Evolutionary conservation across 2,888 invertebrate species (phyloP).

Genomic region (Diadegma fenestrale): DNA sequence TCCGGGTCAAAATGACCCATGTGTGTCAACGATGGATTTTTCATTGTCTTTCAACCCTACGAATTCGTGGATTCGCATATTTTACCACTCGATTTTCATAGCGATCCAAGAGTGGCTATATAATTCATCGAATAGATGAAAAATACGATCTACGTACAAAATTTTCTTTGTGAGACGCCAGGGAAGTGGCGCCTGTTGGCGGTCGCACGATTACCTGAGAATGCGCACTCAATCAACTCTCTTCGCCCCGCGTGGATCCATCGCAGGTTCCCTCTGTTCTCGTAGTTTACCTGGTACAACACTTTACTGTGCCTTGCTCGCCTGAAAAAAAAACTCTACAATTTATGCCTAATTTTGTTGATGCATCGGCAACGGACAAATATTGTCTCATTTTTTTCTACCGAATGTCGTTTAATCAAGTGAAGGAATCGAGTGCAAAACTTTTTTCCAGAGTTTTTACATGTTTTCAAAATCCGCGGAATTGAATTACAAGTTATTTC

Average conservation of each 20-base stretch:
- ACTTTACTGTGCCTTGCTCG: background rate
- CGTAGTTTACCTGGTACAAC: background rate
- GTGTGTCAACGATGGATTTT: background rate
- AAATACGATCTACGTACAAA: slow-evolving; percentile 1
- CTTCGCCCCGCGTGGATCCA: slow-evolving; percentile 27
- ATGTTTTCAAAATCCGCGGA: background rate
- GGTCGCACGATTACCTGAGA: slow-evolving; percentile 75
- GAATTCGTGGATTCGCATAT: background rate
- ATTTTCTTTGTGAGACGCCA: slow-evolving; percentile 35
- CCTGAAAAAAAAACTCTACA: background rate
- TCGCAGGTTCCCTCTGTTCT: slow-evolving; percentile 26
- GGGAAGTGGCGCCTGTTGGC: slow-evolving; percentile 69
- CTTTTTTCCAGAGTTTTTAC: background rate
- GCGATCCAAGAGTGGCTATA: background rate
- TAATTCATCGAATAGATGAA: background rate
- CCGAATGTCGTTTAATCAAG: background rate
- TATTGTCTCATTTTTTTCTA: background rate
- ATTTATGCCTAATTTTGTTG: background rate
- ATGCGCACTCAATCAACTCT: slow-evolving; percentile 67
- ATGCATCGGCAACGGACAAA: background rate
- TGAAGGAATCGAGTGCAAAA: background rate
- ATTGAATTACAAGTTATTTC: background rate
- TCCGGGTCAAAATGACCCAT: too few species aligned
- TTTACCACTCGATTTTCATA: background rate
- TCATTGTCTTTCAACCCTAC: background rate